Evolutionary conservation across 2,888 invertebrate species (phyloP), one percentile per base, ranked within the genome.

Genomic region (Euzophera pinguis): DNA sequence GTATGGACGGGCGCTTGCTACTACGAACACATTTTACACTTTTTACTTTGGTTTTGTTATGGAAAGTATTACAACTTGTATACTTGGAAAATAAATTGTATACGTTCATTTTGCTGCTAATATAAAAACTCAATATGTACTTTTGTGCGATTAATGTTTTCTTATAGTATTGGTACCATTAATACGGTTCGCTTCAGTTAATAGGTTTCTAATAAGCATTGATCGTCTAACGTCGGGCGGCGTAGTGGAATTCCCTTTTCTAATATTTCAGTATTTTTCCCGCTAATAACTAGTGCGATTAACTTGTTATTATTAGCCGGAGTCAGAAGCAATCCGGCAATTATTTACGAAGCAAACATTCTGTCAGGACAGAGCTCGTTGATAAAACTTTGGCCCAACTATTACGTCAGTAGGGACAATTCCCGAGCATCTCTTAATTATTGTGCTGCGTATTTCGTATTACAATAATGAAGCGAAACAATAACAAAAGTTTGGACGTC

Each of bases 381-480:
- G 81, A 84, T 81, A 80, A 79, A 86, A 88, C 73, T 86, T 85
- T 78, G 59, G 67, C 65, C 69, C 61, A 81, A 83, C 81, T 86
- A 82, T 83, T 73, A 80, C 80, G 76, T 81, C 83, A 78, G 75
- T 73, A 70, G 75, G 74, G 81, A 81, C 84, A 76, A 79, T 82
- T 80, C 80, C 76, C 73, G 72, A 76, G 83, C 76, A 84, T 83
- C 84, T 84, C 87, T 88, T 88, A 88, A 90, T 88, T 88, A 90
- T 82, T 77, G 76, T 75, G 78, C 79, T 79, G 76, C 81, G 83
- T 86, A 87, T 84, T 88, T 84, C 80, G 80, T 86, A 87, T 88
- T 84, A 88, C 86, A 88, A 86, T 89, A 90, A 90, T 87, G 84
- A 88, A 89, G 80, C 73, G 80, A 82, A 87, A 88, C 86, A 88